Evolutionary conservation across 1,140 invertebrate species (phyloP), one percentile per base, ranked within the genome.

Genomic region (Calephelis nemesis): DNA sequence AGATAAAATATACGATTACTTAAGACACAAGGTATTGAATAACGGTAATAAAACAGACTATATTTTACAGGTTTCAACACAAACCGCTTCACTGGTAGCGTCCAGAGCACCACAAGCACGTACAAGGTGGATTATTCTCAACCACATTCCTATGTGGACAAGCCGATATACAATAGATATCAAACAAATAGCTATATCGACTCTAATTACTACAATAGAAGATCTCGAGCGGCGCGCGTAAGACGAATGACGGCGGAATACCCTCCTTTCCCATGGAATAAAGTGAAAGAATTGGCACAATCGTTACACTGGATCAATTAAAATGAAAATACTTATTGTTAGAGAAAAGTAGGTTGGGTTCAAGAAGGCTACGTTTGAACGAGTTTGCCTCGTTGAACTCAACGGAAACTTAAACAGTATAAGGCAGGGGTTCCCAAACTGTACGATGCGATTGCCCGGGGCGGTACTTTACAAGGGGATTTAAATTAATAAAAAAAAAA

Each of bases 201-300:
- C 64, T 75, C 85, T 30, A 83, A 79, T 71, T 88, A 83, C 76
- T 90, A 91, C 81, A 87, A 92, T 77, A 78, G 92, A 65, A 81
- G 90, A 74, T 81, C 92, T 88, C 79, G 92, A 92, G 74, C 91
- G 79, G 76, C 93, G 85, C 81, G 91, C 74, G 85, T 91, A 79
- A 79, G 86, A 82, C 78, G 85, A 78, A 74, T 78, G 68, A 74
- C 88, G 19, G 73, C 75, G 52, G 91, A 92, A 62, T 89, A 90
- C 68, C 93, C 93, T 48, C 92, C 92, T 4, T 96, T 96, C 80
- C 96, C 95, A 48, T 96, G 95, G 95, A 91, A 95, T 78, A 94
- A 95, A 92, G 95, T 95, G 6, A 92, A 93, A 79, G 93, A 95
- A 83, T 78, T 96, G 69, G 92, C 94, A 73, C 76, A 93, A 79